Conservation (phyloP, 2,888 invertebrate genomes). For the Syrista parreyssii region DNA sequence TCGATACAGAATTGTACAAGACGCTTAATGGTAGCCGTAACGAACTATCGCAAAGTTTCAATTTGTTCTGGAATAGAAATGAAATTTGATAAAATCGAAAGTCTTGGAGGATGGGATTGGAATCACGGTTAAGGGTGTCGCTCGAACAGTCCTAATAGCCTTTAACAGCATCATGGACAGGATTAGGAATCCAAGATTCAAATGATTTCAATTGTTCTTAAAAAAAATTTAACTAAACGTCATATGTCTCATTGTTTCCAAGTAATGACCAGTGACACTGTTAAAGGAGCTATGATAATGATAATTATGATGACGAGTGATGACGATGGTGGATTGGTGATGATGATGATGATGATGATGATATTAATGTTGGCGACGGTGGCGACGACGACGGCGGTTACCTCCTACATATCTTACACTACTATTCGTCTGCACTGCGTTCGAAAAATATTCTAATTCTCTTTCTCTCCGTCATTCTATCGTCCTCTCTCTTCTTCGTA, state of each 20-base stretch:
- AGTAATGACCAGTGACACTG: not conserved
- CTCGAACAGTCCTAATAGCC: not conserved
- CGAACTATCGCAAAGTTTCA: conserved; percentile 48
- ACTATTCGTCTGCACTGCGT: conserved; percentile 36
- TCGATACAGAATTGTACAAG: conserved; percentile 60
- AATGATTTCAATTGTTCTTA: not conserved
- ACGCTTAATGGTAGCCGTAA: conserved; percentile 50
- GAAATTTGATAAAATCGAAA: conserved; percentile 45
- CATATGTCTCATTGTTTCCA: not conserved
- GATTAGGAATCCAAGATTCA: not conserved
- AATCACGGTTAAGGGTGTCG: not conserved
- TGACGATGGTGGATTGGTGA: not conserved
- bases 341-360: not conserved
- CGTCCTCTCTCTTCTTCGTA: conserved; percentile 14
- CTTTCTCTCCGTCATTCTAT: conserved; percentile 30
- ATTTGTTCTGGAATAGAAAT: not conserved
- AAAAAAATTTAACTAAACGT: not conserved
- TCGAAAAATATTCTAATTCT: conserved; percentile 51
- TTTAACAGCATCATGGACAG: not conserved
- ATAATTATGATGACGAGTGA: not conserved
- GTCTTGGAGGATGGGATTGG: conserved; percentile 12
- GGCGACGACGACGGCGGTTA: conserved; percentile 9
- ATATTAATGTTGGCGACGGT: not conserved
- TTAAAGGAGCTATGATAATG: not conserved
- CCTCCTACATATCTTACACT: conserved; percentile 18